Evolutionary conservation across 2,797 vertebrate genomes (phyloP), one percentile per base, ranked within the genome.

Genomic region (Ispidina lecontei): DNA sequence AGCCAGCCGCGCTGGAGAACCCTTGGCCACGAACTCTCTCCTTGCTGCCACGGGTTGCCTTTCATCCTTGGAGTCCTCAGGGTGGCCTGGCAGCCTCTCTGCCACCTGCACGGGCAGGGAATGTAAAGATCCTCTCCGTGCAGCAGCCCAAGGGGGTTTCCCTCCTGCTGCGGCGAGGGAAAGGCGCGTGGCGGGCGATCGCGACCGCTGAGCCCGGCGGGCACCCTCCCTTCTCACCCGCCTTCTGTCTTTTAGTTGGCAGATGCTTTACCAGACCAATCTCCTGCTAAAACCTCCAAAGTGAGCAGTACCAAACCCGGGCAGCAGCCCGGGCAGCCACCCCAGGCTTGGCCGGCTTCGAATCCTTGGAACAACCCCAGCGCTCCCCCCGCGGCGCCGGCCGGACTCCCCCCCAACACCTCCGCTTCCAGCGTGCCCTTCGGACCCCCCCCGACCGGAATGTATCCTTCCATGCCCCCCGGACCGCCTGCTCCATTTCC

Each of bases 201-300:
- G 65, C 51, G 18, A 11, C 69, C 3, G 4, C 15, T 2, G 2
- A 6, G 15, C 14, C 67, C 62, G 1, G 25, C 3, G 7, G 43
- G 14, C 33, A 0, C 26, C 10, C 68, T 62, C 15, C 28, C 0
- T 33, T 74, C 93, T 96, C 77, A 70, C 56, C 8, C 4, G 1
- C 39, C 95, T 96, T 91, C 44, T 95, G 20, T 91, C 16, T 92
- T 97, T 71, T 83, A 99, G 99, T 97, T 99, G 97, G 89, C 98
- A 89, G 99, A 99, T 97, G 99, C 99, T 39, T 98, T 99, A 93
- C 97, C 97, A 54, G 99, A 99, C 31, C 98, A 98, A 51, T 93
- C 97, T 23, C 95, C 98, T 8, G 97, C 98, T 95, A 98, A 98
- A 97, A 98, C 98, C 31, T 97, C 98, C 71, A 98, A 98, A 91